Evolutionary conservation across 2,888 invertebrate genomes (phyloP), one percentile per base, ranked within the genome.

Genomic region (Plemyria rubiginata): DNA sequence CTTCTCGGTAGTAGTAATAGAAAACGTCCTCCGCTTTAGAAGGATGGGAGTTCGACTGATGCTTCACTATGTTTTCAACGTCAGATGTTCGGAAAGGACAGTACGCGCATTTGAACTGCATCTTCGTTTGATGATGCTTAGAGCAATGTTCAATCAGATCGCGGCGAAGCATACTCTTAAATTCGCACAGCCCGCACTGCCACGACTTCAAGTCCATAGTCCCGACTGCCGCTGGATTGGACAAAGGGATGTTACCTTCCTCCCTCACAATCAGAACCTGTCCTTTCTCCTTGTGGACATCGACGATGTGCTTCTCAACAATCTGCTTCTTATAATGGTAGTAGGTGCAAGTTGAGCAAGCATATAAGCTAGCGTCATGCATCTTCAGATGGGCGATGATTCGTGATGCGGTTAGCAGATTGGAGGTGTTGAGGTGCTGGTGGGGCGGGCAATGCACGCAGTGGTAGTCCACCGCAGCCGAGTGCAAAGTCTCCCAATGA

Each of bases 371-470:
- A 6, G 92, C 87, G 68, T 96, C 96, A 85, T 98, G 97, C 87
- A 96, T 94, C 77, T 95, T 95, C 64, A 97, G 90, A 84, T 98
- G 98, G 53, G 94, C 91, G 11, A 96, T 84, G 60, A 97, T 94
- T 65, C 94, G 93, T n/a, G 94, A 93, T 4, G 95, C 91, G 0
- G 94, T 91, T 57, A 95, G 80, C 32, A 91, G 82, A 28, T 75
- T 79, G 0, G 83, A 72, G 7, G 85, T 87, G 70, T 94, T 94
- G 45, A 94, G 86, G 11, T 88, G 85, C 51, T 94, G 88, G 62
- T 93, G 87, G 11, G 91, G 86, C 16, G 94, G 93, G 80, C 97
- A 97, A 83, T 97, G 97, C 0, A 95, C 94, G 82, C 97, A 97
- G 65, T 90, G 93, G 82, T 94, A 96, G 64, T 88, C 83, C 16